Evolutionary conservation across 2,888 invertebrate genomes (phyloP).

Genomic region (Pristionchus japonicus): DNA sequence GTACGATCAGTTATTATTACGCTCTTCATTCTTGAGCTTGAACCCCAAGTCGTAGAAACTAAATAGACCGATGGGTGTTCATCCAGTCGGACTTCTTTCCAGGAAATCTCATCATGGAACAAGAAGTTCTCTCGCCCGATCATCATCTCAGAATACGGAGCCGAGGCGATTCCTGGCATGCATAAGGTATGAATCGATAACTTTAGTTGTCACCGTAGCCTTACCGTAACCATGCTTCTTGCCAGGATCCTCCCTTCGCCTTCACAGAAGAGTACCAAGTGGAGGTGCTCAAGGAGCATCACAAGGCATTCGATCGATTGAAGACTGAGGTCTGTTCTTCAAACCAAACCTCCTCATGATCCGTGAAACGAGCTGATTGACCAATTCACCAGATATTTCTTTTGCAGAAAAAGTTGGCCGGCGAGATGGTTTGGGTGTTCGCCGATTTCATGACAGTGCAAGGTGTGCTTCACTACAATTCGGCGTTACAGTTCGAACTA

Average conservation of each 20-base stretch:
- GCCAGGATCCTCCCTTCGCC: conserved; percentile 81
- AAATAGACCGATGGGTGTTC: not conserved
- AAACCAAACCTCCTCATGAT: not conserved
- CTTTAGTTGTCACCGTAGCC: not conserved
- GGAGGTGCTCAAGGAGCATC: conserved; percentile 87
- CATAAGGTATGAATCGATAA: conserved; percentile 82
- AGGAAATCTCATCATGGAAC: conserved; percentile 87
- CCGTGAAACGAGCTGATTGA: no score
- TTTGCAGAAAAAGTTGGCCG: conserved; percentile 80
- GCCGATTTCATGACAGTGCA: conserved; percentile 94
- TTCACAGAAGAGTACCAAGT: conserved; percentile 97
- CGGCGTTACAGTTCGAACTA: no score
- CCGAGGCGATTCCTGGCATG: conserved; percentile 91
- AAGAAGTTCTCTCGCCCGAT: conserved; percentile 88
- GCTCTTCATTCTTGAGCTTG: no score
- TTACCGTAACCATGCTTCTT: no score
- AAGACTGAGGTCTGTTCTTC: conserved; percentile 76
- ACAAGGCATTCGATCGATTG: conserved; percentile 90
- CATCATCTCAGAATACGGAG: conserved; percentile 95
- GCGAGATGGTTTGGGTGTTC: conserved; percentile 99
- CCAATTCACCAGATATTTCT: not conserved
- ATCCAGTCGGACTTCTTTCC: conserved; percentile 73
- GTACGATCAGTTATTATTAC: not conserved
- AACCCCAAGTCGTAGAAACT: not conserved
- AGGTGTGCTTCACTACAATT: not conserved